Base-by-base conservation (phyloP, 2,888 invertebrate genomes). In the Caenorhabditis sp. region DNA sequence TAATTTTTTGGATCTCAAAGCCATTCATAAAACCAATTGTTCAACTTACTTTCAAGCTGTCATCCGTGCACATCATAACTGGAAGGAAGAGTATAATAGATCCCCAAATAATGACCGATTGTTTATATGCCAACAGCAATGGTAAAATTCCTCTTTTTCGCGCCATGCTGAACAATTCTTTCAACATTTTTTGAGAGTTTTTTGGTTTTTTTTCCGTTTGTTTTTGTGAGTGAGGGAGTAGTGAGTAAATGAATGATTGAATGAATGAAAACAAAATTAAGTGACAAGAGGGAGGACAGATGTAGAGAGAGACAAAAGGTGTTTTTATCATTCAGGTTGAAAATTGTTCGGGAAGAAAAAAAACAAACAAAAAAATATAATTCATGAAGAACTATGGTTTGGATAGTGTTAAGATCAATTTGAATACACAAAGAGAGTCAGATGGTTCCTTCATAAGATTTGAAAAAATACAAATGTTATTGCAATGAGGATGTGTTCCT, bases 51-150 rank as follows among this genome's bases (percentile, higher is more conserved):
- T 43, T 43, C 17, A 43, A 3, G 17, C 14, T 17, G 12, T 43
- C 43, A 43, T 43, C 43, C 3, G 43, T 43, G 43, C 43, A 43
- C 17, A 43, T 5, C n/a, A 80, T 26, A 26, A 79, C 50, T 0
- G 77, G 77, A 1, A 62, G 21, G 36, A 77, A 67, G 2, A 74
- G 21, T 8, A 77, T 7, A 1, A 73, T 57, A 21, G 80, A 67
- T 1, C 70, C 68, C 63, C 76, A 67, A 8, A 80, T 67, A 5
- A 77, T 71, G 14, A 76, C 52, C 4, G 76, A 76, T 14, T 64
- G 60, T 12, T 76, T 73, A 52, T 72, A 77, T 10, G 67, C 54
- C 25, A 53, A 23, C 23, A 73, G 26, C 12, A 71, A 54, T 20
- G 66, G 63, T 26, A 50, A 17, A 14, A 73, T 7, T 27, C 70